These are phyloP conservation scores for Silurus asotus DNA, from an alignment of 2,113 vertebrate species.

Conservation along the genomic window DNA sequence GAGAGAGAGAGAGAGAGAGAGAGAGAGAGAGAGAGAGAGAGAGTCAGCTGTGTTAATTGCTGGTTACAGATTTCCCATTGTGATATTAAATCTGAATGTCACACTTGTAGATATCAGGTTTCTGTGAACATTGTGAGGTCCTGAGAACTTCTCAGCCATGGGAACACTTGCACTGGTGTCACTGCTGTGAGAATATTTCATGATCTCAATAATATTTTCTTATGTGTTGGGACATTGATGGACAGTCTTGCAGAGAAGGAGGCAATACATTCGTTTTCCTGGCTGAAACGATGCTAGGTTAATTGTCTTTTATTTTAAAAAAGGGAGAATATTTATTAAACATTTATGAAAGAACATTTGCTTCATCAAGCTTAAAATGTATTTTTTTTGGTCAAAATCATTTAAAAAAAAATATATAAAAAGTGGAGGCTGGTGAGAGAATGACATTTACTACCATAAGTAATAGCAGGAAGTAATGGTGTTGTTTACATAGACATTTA, in stretches of 20 bases:
- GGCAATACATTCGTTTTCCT: background rate
- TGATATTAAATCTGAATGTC: conserved; percentile 23
- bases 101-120: conserved; percentile 21
- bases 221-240: background rate
- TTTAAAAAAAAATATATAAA: background rate
- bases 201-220: background rate
- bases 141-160: conserved; percentile 8
- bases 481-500: background rate
- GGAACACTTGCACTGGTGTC: conserved; percentile 2
- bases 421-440: background rate
- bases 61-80: conserved; percentile 18
- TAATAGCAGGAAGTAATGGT: background rate
- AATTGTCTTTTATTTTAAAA: background rate
- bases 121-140: conserved; percentile 20
- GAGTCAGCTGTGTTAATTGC: conserved; percentile 16
- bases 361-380: background rate
- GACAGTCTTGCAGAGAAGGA: background rate
- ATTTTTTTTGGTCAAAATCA: background rate
- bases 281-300: background rate
- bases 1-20: no score
- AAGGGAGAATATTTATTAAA: no score
- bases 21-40: background rate
- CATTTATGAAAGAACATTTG: background rate
- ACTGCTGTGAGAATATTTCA: conserved; percentile 1
- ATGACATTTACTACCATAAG: background rate